phyloP scores from a whole-genome alignment of 2,888 invertebrate genomes.

The Cryptocheilus praepositus region DNA sequence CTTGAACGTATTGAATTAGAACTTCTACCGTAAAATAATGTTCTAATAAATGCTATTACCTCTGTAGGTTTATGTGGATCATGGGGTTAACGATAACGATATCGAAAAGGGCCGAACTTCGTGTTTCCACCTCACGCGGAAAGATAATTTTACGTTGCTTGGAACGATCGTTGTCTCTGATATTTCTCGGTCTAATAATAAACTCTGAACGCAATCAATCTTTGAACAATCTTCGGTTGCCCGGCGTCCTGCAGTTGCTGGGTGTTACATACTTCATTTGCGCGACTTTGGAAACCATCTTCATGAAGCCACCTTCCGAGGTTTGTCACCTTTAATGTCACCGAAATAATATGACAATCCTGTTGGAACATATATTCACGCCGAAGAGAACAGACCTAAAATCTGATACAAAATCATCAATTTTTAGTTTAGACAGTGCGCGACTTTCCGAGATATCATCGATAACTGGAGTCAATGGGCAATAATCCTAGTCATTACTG shows the following conservation, averaged over 20 bases:
- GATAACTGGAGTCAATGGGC: conserved; percentile 86
- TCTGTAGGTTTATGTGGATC: conserved; percentile 86
- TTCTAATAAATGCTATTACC: neutral
- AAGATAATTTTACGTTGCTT: conserved; percentile 76
- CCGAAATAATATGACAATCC: neutral
- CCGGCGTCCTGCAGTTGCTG: conserved; percentile 90
- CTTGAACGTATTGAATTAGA: too few relatives aligned
- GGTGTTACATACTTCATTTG: conserved; percentile 86
- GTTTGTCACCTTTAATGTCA: conserved; percentile 40
- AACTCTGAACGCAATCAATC: conserved; percentile 74
- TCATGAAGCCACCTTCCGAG: conserved; percentile 73
- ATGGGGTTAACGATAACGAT: conserved; percentile 89
- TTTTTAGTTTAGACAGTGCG: conserved; percentile 76
- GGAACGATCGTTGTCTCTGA: conserved; percentile 79
- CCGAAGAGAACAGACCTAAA: too few relatives aligned
- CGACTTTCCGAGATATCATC: conserved; percentile 78
- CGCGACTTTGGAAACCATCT: conserved; percentile 80
- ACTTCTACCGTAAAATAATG: too few relatives aligned
- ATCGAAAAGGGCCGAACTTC: conserved; percentile 82
- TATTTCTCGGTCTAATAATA: conserved; percentile 81
- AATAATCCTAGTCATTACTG: conserved; percentile 78
- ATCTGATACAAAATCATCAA: too few relatives aligned
- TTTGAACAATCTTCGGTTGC: conserved; percentile 80
- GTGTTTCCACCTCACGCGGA: conserved; percentile 79
- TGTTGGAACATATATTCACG: conserved; percentile 31